Percentiles rank a stretch among this genome's conserved stretches.
Conservation (phyloP, 2,888 invertebrate species). For the Cotesia congregata region DNA sequence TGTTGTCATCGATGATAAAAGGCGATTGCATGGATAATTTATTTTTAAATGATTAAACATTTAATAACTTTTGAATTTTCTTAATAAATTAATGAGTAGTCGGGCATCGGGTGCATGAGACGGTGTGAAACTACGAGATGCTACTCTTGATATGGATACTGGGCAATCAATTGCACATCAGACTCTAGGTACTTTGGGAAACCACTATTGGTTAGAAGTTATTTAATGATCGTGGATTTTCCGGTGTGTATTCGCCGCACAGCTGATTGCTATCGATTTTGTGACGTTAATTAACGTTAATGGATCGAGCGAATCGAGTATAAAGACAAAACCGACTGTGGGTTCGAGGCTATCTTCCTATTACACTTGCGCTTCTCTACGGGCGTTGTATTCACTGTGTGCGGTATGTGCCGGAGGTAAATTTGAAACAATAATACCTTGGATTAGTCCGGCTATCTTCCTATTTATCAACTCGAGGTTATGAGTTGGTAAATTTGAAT, state of each 20-base stretch:
- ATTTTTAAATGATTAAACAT: too few species aligned
- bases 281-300: constrained; percentile 35
- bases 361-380: not conserved
- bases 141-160: not conserved
- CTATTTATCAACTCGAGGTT: not conserved
- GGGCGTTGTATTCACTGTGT: too few species aligned
- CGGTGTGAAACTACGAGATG: not conserved
- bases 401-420: not conserved
- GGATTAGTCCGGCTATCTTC: not conserved
- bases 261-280: constrained; percentile 28
- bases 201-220: constrained; percentile 16
- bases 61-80: too few species aligned
- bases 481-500: not conserved
- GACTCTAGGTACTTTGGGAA: not conserved
- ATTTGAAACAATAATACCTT: not conserved
- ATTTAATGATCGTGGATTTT: constrained; percentile 16
- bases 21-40: too few species aligned
- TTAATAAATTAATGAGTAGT: too few species aligned
- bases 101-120: too few species aligned
- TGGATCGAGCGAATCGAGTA: constrained; percentile 31
- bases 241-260: not conserved
- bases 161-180: constrained; percentile 17
- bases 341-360: not conserved
- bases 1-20: too few species aligned
- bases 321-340: not conserved